phyloP scores from a whole-genome alignment of 2,888 invertebrate genomes.

The Rambutsinella grinnellia region DNA sequence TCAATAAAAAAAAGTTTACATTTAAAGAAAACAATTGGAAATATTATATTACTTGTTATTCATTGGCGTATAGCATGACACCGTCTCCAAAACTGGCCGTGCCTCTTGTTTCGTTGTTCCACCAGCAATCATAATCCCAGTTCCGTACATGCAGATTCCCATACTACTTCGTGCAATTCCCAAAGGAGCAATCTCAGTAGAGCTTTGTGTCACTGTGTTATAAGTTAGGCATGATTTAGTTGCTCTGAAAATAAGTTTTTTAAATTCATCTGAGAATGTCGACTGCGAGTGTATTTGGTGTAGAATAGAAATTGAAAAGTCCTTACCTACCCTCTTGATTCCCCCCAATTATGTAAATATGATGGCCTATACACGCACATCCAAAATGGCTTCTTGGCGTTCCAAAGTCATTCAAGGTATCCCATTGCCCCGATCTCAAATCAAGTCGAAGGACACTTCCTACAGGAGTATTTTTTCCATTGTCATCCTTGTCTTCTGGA shows the following conservation, averaged over 20 bases:
- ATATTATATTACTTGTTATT: too few relatives aligned
- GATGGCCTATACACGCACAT: slow-evolving; percentile 76
- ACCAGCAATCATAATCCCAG: slow-evolving; percentile 81
- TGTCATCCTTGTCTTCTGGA: slow-evolving; percentile 74
- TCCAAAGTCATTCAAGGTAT: slow-evolving; percentile 75
- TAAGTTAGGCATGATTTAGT: slow-evolving; percentile 76
- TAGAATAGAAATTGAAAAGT: slow-evolving; percentile 3
- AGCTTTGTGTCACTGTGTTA: slow-evolving; percentile 73
- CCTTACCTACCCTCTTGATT: slow-evolving; percentile 74
- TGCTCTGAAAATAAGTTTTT: slow-evolving; percentile 70
- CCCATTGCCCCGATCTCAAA: slow-evolving; percentile 77
- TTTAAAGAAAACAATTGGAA: neutral
- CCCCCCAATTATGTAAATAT: slow-evolving; percentile 81
- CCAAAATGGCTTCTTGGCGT: slow-evolving; percentile 79
- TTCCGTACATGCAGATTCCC: slow-evolving; percentile 75
- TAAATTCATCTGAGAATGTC: neutral
- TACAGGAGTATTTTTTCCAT: slow-evolving; percentile 74
- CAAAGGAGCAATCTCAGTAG: slow-evolving; percentile 76
- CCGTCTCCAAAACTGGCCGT: slow-evolving; percentile 70
- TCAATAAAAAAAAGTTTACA: neutral
- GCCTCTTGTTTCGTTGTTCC: slow-evolving; percentile 75
- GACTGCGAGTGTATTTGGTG: too few relatives aligned
- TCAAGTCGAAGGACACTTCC: slow-evolving; percentile 80
- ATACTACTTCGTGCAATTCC: slow-evolving; percentile 75
- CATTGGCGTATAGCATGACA: slow-evolving; percentile 16